Percentiles rank a stretch among this genome's conserved stretches.
Conservation (phyloP, 2,888 invertebrate species). For the Aelia acuminata region DNA sequence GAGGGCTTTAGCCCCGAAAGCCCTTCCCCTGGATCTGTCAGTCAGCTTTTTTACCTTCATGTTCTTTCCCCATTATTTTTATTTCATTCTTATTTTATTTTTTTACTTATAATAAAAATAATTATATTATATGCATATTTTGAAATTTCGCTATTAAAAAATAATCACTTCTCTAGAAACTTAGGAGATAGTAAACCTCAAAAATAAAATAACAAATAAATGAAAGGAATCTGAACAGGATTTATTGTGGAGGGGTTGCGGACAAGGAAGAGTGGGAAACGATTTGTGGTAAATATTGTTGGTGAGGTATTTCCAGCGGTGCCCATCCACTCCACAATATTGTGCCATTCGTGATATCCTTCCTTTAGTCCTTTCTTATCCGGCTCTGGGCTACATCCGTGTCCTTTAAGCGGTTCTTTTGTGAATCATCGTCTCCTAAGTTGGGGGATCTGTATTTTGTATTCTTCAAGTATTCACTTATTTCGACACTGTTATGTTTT, state of each 20-base stretch:
- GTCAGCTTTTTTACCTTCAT: no score
- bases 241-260: not conserved
- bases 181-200: not conserved
- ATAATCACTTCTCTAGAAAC: no score
- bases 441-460: slow-evolving; percentile 66
- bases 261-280: slow-evolving; percentile 40
- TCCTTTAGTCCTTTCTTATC: slow-evolving; percentile 18
- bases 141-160: no score
- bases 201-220: not conserved
- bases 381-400: slow-evolving; percentile 28
- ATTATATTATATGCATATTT: no score
- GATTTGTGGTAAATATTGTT: slow-evolving; percentile 56
- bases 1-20: no score
- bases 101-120: no score
- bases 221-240: not conserved
- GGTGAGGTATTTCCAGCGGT: slow-evolving; percentile 38
- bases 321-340: not conserved
- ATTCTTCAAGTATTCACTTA: not conserved
- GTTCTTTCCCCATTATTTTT: no score
- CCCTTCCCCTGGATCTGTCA: no score
- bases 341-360: slow-evolving; percentile 16
- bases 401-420: slow-evolving; percentile 68
- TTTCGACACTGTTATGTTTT: not conserved
- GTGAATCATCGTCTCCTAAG: slow-evolving; percentile 68
- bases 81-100: no score